Evolutionary conservation across 2,888 invertebrate species (phyloP), one percentile per base, ranked within the genome.

Genomic region (Allacma fusca): DNA sequence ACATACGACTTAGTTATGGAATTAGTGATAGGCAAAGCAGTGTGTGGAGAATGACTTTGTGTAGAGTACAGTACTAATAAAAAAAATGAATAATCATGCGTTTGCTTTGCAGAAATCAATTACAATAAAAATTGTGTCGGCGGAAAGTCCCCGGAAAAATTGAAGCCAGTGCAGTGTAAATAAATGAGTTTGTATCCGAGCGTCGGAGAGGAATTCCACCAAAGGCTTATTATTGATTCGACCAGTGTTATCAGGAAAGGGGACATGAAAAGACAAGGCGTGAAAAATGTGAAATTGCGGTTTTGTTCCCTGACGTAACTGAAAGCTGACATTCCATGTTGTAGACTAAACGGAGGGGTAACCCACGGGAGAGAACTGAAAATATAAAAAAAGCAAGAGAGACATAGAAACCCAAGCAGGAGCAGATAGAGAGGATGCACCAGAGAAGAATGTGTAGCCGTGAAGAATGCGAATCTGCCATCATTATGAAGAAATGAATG

Each of bases 281-380:
- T 79, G 77, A 79, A 79, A 79, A 79, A 79, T 79, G 79, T 77
- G 79, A 79, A 79, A 79, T 79, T 79, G 79, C 75, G 77, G 79
- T 79, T 79, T 77, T 77, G 70, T 59, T 70, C 67, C 73, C 70
- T 72, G 72, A 75, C 67, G 70, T 73, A 69, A 44, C 69, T 57
- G 12, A 44, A 43, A 23, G 29, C 69, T 76, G 62, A 76, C 76
- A 76, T 76, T 76, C 76, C 76, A 68, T 75, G 75, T 59, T 40
- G 59, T 50, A 68, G 34, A 57, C 28, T 1, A 28, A 72, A 72
- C 62, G 59, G 50, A 74, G 65, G 28, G 67, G 34, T 67, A 28
- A 44, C 62, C 72, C 57, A 57, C 65, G 67, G 68, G 68, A 68
- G 71, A 71, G 57, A 57, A 23, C 34, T 59, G 40, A 29, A 62